phyloP scores from a whole-genome alignment of 2,113 vertebrate genomes.

The Salvelinus sp. region DNA sequence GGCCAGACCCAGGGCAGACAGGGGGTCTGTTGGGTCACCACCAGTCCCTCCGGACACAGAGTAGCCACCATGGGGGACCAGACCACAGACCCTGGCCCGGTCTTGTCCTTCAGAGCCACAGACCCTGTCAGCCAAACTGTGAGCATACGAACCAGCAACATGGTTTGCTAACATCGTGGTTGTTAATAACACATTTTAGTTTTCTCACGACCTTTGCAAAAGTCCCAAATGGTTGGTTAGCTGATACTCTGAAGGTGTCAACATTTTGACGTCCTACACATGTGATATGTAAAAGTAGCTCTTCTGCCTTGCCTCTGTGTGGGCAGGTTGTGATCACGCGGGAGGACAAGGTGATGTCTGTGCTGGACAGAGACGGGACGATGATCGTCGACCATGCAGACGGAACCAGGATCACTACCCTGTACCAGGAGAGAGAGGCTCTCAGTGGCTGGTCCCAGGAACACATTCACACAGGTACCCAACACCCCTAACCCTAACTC shows the following conservation, averaged over 20 bases:
- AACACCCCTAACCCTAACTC: no score
- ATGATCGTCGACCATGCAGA: slow-evolving; percentile 87
- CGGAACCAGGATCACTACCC: slow-evolving; percentile 87
- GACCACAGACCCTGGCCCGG: slow-evolving; percentile 60
- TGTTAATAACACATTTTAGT: no score
- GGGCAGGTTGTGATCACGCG: slow-evolving; percentile 83
- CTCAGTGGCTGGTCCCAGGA: neutral
- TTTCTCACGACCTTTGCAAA: no score
- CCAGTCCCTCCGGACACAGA: slow-evolving; percentile 77
- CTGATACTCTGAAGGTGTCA: no score
- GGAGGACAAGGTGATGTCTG: slow-evolving; percentile 83
- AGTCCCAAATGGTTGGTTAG: no score
- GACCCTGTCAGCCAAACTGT: slow-evolving; percentile 84
- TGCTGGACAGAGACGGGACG: slow-evolving; percentile 75
- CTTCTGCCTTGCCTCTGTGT: neutral
- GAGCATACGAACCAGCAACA: slow-evolving; percentile 30
- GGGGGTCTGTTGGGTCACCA: slow-evolving; percentile 84
- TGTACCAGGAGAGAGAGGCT: slow-evolving; percentile 68
- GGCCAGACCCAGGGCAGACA: slow-evolving; percentile 26
- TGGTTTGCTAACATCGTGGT: no score
- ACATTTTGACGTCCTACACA: no score
- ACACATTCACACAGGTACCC: slow-evolving; percentile 15
- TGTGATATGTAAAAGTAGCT: neutral
- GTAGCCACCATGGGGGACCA: slow-evolving; percentile 77
- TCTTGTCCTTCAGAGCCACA: slow-evolving; percentile 76